Percentiles rank a stretch among this genome's conserved stretches.
Evolutionary conservation across 53 echinoderm and acorn worm genomes (phyloP).

Genomic region (Holothuria leucospilota): DNA sequence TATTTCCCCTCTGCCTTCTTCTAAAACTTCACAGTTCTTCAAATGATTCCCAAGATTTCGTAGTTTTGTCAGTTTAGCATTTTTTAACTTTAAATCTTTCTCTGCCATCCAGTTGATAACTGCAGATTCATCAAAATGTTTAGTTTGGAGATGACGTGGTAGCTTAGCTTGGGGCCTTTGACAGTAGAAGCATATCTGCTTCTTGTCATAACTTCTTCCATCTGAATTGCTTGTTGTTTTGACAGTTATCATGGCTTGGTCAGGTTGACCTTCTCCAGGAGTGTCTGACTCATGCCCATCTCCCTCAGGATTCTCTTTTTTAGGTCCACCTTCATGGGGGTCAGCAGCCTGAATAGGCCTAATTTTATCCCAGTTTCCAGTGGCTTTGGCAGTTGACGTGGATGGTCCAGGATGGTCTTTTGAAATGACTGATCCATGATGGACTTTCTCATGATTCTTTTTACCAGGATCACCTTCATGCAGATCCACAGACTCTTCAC

Average conservation of each 20-base stretch:
- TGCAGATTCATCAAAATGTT: conserved; percentile 62
- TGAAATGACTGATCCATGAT: background rate
- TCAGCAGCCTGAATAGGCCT: too few relatives aligned
- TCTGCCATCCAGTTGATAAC: conserved; percentile 55
- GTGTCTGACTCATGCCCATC: background rate
- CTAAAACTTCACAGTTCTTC: conserved; percentile 70
- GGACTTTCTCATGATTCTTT: background rate
- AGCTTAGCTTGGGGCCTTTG: conserved; percentile 63
- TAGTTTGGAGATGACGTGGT: conserved; percentile 65
- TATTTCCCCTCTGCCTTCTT: conserved; percentile 60
- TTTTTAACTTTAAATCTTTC: conserved; percentile 27
- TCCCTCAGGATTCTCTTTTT: background rate
- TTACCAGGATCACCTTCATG: background rate
- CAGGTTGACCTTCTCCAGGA: background rate
- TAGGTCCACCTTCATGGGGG: background rate
- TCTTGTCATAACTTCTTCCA: conserved; percentile 65
- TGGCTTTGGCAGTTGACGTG: too few relatives aligned
- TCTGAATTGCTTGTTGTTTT: conserved; percentile 30
- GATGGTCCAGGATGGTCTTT: background rate
- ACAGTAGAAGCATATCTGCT: conserved; percentile 73
- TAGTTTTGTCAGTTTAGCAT: conserved; percentile 65
- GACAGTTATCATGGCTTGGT: background rate
- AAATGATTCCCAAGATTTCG: conserved; percentile 76
- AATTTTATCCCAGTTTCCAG: too few relatives aligned
- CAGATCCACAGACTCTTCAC: background rate